Base-by-base conservation (phyloP, 1,140 invertebrate genomes). In the Nasonia longicornis region DNA sequence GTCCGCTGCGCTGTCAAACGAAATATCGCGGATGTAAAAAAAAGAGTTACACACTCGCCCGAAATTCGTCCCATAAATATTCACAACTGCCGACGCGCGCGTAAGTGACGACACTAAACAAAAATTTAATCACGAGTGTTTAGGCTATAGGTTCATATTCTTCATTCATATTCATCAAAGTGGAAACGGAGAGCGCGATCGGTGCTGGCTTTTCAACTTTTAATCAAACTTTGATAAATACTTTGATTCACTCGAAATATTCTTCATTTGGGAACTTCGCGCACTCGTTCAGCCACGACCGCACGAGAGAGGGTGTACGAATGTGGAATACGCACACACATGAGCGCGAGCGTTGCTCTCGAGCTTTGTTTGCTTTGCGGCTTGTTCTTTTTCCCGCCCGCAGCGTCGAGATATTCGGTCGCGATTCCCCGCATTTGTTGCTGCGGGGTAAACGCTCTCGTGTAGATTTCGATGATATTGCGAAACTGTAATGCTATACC, bases 71-170 rank as follows among this genome's bases (percentile, higher is more conserved):
- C 14, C 22, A 45, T 45, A 48, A 42, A 72, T 72, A 72, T 72
- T 72, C 70, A 48, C 26, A 26, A 26, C 1, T 26, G 26, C 26
- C 26, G 26, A 42, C 7, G 10, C 38, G 10, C 38, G 10, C 1
- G 14, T 48, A 48, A 48, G 45, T 48, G 0, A 10, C 26, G 26
- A 26, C 14, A 14, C 12, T 48, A 14, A 3, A 48, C 16, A 85
- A 85, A 85, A 84, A 85, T 84, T 84, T 84, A 83, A 85, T 85
- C 82, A 84, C 79, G 82, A 83, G 82, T 0, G 3, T 84, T 82
- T 80, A 82, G 67, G 52, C 52, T 6, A 12, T 48, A 69, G 63
- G 73, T 10, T 48, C 45, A 48, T 12, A 38, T 73, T n/a, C 76
- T 69, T 78, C 71, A 78, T 74, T 79, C 70, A 69, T 74, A 82